These are phyloP conservation scores for Forbesichthys papilliferus DNA, from an alignment of 2,113 vertebrate species.

Conservation along the genomic window DNA sequence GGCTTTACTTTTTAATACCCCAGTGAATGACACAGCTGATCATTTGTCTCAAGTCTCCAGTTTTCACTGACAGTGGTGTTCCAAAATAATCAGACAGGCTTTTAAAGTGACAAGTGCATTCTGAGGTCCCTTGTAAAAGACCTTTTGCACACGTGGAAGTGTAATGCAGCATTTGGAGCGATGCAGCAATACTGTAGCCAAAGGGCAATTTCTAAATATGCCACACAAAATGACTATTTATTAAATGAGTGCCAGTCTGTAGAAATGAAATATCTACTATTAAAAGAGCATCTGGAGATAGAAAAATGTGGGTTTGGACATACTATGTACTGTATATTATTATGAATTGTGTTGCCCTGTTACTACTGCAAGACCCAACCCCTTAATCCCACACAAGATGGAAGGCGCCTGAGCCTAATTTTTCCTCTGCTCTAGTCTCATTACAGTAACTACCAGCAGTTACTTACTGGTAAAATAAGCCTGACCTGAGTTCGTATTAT, in stretches of 20 bases:
- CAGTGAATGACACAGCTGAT: constrained; percentile 7
- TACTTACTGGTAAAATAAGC: too few relatives aligned
- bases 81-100: constrained; percentile 12
- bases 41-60: constrained; percentile 16
- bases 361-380: constrained; percentile 38
- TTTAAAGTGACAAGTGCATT: constrained; percentile 7
- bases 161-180: constrained; percentile 14
- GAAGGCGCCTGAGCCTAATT: constrained; percentile 13
- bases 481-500: too few relatives aligned
- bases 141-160: constrained; percentile 10
- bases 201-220: too few relatives aligned
- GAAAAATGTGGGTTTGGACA: constrained; percentile 28
- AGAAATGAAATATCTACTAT: constrained; percentile 2
- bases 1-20: constrained; percentile 3
- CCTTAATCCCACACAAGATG: constrained; percentile 48
- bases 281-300: not conserved
- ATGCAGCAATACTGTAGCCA: not conserved
- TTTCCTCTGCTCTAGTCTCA: constrained; percentile 36
- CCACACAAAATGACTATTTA: not conserved
- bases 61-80: constrained; percentile 12
- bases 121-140: not conserved
- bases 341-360: constrained; percentile 50
- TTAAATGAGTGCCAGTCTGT: not conserved
- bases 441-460: too few relatives aligned
- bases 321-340: constrained; percentile 42